A percentile compares a stretch with the other conserved stretches of the same genome.
Conservation (phyloP, 2,797 vertebrate species). For the Takifugu ocellatus region DNA sequence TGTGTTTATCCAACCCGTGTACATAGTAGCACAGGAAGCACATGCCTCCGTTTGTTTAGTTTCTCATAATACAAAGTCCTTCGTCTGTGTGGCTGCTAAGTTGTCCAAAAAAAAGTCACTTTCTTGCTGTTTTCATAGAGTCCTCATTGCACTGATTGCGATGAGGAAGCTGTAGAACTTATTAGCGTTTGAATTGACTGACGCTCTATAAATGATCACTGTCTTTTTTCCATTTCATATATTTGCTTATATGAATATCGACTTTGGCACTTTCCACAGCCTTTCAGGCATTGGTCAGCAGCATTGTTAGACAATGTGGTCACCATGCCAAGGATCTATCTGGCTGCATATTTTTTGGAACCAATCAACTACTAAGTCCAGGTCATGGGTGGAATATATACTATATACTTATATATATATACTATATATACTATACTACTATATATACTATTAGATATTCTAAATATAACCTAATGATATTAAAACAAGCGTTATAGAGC, state of each 20-base stretch:
- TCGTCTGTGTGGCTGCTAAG: constrained; percentile 45
- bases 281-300: constrained; percentile 28
- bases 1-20: constrained; percentile 60
- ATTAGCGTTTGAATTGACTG: constrained; percentile 44
- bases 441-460: neutral
- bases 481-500: too few relatives aligned
- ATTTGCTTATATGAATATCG: constrained; percentile 17
- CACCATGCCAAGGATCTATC: constrained; percentile 49
- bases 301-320: constrained; percentile 59
- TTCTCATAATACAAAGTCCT: constrained; percentile 58
- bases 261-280: neutral
- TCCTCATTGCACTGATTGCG: too few relatives aligned
- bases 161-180: too few relatives aligned
- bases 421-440: neutral
- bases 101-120: constrained; percentile 45
- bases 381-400: neutral
- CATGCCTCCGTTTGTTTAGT: constrained; percentile 77
- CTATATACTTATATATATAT: neutral
- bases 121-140: constrained; percentile 14
- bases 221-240: constrained; percentile 42
- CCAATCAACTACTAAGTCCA: constrained; percentile 8
- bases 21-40: constrained; percentile 67
- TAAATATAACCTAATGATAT: too few relatives aligned
- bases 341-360: constrained; percentile 42
- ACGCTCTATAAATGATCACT: constrained; percentile 22